These are phyloP conservation scores for Cephus cinctus DNA, from an alignment of 1,140 invertebrate species.

Conservation along the genomic window DNA sequence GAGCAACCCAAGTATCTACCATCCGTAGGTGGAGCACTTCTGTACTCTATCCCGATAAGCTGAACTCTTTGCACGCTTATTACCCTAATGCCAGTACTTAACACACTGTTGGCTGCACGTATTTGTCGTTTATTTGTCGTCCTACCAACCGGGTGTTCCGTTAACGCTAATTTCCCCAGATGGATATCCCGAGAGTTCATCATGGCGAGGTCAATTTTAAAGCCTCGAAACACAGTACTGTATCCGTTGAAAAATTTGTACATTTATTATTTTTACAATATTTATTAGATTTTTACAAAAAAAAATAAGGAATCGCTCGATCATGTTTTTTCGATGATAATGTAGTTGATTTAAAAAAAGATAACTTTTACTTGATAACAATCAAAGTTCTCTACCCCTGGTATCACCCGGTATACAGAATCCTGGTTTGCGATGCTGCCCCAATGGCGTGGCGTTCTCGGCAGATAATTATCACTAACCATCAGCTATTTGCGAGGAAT, in stretches of 20 bases:
- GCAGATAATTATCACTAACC: constrained; percentile 59
- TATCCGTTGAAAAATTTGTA: no score
- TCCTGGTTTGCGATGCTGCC: constrained; percentile 38
- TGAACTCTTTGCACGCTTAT: constrained; percentile 52
- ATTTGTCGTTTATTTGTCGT: constrained; percentile 45
- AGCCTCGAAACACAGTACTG: no score
- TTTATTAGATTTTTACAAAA: no score
- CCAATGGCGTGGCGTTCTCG: constrained; percentile 50
- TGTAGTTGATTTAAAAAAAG: no score
- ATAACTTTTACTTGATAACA: no score
- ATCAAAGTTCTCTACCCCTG: no score
- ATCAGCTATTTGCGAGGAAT: constrained; percentile 58
- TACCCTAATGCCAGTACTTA: constrained; percentile 56
- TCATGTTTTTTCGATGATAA: no score
- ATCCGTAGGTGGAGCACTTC: constrained; percentile 37
- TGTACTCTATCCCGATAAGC: constrained; percentile 30
- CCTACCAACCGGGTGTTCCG: constrained; percentile 41
- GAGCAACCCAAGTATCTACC: constrained; percentile 24
- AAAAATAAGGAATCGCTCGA: no score
- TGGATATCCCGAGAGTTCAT: no score
- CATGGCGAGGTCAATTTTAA: no score
- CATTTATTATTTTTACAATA: no score
- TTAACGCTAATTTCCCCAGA: no score
- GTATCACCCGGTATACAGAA: constrained; percentile 50
- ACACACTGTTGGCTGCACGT: constrained; percentile 49